Base-by-base conservation (phyloP, 1,140 invertebrate genomes). In the Formica exsecta region DNA sequence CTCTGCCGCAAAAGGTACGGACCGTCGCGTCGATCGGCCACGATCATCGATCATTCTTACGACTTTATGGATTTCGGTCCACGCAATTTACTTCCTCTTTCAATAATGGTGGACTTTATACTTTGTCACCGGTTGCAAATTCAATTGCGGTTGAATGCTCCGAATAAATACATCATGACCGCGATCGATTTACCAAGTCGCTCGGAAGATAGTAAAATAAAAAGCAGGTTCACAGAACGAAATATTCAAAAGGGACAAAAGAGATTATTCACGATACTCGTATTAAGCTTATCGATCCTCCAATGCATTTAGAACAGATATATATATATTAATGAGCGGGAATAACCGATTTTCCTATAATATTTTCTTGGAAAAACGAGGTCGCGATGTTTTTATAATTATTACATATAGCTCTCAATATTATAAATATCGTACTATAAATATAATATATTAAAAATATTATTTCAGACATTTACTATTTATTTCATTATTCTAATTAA, bases 11-110 rank as follows among this genome's bases (percentile, higher is more conserved):
- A 36, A 54, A 68, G 73, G 29, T 61, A 62, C 59, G 84, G 38
- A 61, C 25, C 29, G 48, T 66, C 70, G 75, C n/a, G 38, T 73
- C 38, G 83, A 77, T 81, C 54, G 48, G 5, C n/a, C 71, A 57
- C 61, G 66, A 64, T 32, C 41, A 86, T 89, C 87, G 87, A 89
- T 89, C 71, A 61, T 76, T 76, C 62, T 54, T 32, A 32, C 32
- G n/a, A 66, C 54, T 81, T 48, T 66, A 66, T 81, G 25, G 38
- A 61, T 62, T 41, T 62, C 44, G 48, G 19, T 83, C 36, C 32
- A 25, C 19, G 5, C 65, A 25, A 89, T 83, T 86, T 89, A 86
- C 75, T 62, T 57, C 64, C 76, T 59, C 57, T 16, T 83, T 76
- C 84, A 84, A 83, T 86, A 71, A 86, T 54, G 32, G 19, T 48